A percentile compares a stretch with the other conserved stretches of the same genome.
These are phyloP conservation scores for Psilopogon haemacephalus DNA, from an alignment of 2,113 vertebrate species.

Conservation along the genomic window DNA sequence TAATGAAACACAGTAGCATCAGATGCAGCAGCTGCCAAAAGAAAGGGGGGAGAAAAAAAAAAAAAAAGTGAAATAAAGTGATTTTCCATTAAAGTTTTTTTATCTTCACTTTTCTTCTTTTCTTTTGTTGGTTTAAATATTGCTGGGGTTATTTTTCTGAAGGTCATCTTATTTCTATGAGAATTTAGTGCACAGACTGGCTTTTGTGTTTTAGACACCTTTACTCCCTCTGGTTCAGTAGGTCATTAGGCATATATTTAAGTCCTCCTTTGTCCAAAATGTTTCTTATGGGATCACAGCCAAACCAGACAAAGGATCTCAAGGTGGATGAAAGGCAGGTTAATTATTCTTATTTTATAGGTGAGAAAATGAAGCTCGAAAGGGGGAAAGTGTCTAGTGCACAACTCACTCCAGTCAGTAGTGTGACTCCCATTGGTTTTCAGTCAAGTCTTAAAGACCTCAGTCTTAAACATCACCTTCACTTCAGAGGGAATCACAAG, in stretches of 20 bases:
- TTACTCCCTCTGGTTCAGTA: slow-evolving; percentile 8
- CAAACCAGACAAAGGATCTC: slow-evolving; percentile 41
- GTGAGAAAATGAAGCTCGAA: neutral
- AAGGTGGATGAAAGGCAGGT: neutral
- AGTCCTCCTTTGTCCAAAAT: neutral
- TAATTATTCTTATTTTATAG: slow-evolving; percentile 34
- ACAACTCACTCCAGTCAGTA: neutral
- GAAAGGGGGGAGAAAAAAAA: neutral
- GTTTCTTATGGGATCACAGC: neutral
- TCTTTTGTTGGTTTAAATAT: neutral
- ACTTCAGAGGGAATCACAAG: neutral
- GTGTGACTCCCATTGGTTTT: neutral
- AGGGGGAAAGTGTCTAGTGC: neutral
- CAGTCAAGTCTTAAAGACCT: neutral
- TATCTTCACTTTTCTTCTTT: neutral
- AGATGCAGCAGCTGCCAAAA: slow-evolving; percentile 11
- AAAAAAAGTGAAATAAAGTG: neutral
- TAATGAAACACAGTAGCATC: slow-evolving; percentile 52
- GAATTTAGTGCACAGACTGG: neutral
- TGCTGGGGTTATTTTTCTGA: neutral
- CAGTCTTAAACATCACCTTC: neutral
- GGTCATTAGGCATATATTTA: slow-evolving; percentile 20
- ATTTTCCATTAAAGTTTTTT: slow-evolving; percentile 10
- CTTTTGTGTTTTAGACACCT: slow-evolving; percentile 4
- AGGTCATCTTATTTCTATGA: neutral